Base-by-base conservation (phyloP, 2,888 invertebrate genomes). In the Cynaeus angustus region DNA sequence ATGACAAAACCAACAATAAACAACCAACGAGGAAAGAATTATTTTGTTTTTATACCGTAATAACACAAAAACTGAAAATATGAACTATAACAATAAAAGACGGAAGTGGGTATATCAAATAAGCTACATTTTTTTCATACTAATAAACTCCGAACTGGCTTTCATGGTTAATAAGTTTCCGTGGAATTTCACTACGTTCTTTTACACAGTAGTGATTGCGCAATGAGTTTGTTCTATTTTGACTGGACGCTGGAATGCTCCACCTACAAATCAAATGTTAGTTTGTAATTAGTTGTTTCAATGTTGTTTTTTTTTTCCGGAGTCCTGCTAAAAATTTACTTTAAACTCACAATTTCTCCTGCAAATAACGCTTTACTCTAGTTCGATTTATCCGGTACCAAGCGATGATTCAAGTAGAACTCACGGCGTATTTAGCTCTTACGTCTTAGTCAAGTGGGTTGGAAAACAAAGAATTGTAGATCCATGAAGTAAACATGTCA, bases 31-130 rank as follows among this genome's bases (percentile, higher is more conserved):
- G 50, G 26, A 50, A 50, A 50, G 50, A 62, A 62, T 62, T 62
- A 62, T 62, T 62, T 61, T 38, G 62, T 62, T 62, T 62, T 62
- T 62, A 48, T 50, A 46, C 26, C 46, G 46, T 28, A 59, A 59
- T 59, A 59, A 59, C 43, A 33, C 16, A 56, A 56, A 59, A 59
- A 59, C 59, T 59, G 30, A 59, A 59, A 46, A 45, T 59, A 56
- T 56, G 21, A 59, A 59, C 59, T 59, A 59, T 45, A 28, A 45
- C 43, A 59, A 33, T 59, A 59, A 46, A 59, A 56, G 56, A 37
- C 16, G 37, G 16, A 33, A 52, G 38, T 55, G 16, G 16, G 38
- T 55, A 38, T 37, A 38, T 38, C 38, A 55, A 55, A 55, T 37
- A 14, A 30, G 37, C n/a, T 13, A 38, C 37, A 38, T 38, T 37